These are phyloP conservation scores for Lithophane semibrunnea DNA, from an alignment of 2,888 invertebrate genomes.

Conservation along the genomic window DNA sequence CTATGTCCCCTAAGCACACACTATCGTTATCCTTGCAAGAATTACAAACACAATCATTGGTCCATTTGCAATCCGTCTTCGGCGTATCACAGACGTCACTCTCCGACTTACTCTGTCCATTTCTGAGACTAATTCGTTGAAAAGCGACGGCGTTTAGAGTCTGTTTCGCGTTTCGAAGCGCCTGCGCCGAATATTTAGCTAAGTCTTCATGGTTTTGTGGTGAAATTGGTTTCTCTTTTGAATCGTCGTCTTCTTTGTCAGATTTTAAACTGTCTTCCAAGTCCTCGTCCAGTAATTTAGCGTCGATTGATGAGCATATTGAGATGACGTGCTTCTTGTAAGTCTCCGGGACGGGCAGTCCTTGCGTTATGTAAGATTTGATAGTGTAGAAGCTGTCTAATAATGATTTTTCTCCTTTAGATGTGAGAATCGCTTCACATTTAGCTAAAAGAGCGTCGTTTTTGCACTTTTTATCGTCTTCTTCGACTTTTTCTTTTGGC, in stretches of 20 bases:
- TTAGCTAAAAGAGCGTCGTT: conserved; percentile 82
- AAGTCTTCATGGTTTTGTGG: conserved; percentile 81
- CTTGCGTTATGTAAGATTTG: conserved; percentile 85
- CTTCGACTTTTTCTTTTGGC: conserved; percentile 57
- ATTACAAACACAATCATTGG: conserved; percentile 82
- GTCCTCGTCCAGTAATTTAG: conserved; percentile 82
- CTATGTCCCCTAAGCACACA: conserved; percentile 78
- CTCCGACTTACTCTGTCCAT: conserved; percentile 83
- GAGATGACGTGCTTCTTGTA: conserved; percentile 86
- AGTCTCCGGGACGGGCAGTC: conserved; percentile 82
- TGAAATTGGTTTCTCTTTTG: conserved; percentile 66
- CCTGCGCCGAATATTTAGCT: conserved; percentile 86
- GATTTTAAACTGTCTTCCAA: conserved; percentile 75
- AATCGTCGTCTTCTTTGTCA: conserved; percentile 61
- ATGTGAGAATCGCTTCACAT: conserved; percentile 83
- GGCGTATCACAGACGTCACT: conserved; percentile 85
- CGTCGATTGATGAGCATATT: conserved; percentile 84
- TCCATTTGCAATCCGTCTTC: conserved; percentile 85
- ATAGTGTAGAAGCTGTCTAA: conserved; percentile 86
- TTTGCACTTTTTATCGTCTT: conserved; percentile 73
- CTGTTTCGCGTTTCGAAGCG: conserved; percentile 83
- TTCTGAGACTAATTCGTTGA: conserved; percentile 77
- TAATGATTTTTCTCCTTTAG: conserved; percentile 83
- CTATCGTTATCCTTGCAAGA: conserved; percentile 79
- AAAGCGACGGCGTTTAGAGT: conserved; percentile 85